Conservation (phyloP, 2,888 invertebrate species). For the Pristionchus fissidentatus region DNA sequence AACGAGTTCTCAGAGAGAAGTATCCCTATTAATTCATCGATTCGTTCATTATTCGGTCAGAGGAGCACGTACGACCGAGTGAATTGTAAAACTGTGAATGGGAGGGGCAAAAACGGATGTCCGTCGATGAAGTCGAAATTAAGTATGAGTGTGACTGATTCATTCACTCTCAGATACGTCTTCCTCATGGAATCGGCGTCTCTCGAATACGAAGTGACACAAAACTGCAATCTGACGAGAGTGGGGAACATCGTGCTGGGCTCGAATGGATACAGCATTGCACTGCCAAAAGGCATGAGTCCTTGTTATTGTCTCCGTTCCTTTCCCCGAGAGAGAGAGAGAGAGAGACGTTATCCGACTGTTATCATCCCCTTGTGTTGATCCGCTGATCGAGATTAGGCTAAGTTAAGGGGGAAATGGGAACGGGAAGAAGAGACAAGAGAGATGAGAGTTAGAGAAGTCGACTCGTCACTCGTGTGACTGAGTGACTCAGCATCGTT, state of each 20-base stretch:
- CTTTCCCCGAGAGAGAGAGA: not conserved
- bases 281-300: slow-evolving; percentile 87
- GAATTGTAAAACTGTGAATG: not conserved
- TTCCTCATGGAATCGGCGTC: slow-evolving; percentile 99
- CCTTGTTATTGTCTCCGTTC: not conserved
- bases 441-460: not conserved
- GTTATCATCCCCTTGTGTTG: slow-evolving; percentile 54
- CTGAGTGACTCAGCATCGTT: slow-evolving; percentile 11
- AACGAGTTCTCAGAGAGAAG: slow-evolving; percentile 88
- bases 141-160: too few species aligned
- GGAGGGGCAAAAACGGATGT: too few species aligned
- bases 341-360: not conserved
- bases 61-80: not conserved
- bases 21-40: too few species aligned
- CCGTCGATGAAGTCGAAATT: slow-evolving; percentile 1
- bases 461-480: slow-evolving; percentile 34
- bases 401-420: slow-evolving; percentile 17
- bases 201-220: slow-evolving; percentile 90
- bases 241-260: slow-evolving; percentile 88
- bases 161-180: slow-evolving; percentile 60
- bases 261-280: slow-evolving; percentile 94
- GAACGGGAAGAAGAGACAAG: slow-evolving; percentile 26
- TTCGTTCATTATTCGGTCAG: too few species aligned
- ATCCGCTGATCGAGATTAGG: not conserved
- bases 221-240: slow-evolving; percentile 94